A percentile compares a stretch with the other conserved stretches of the same genome.
Conservation (phyloP, 2,797 vertebrate species). For the Enoplosus armatus region DNA sequence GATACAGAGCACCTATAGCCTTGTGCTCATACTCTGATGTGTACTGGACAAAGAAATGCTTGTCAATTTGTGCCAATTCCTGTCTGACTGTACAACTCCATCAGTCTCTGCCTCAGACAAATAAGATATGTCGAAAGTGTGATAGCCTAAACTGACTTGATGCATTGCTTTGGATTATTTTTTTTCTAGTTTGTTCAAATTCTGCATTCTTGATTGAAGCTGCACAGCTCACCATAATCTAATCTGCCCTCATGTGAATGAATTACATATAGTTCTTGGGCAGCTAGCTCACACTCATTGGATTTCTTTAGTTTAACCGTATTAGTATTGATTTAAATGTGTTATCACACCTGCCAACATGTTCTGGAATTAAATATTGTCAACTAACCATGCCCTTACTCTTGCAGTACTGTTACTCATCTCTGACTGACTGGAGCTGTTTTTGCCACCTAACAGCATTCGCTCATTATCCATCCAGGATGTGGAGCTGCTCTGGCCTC, state of each 20-base stretch:
- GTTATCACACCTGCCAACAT: not conserved
- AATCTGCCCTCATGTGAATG: not conserved
- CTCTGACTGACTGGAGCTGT: slow-evolving; percentile 27
- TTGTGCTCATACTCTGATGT: not conserved
- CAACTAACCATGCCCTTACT: not conserved
- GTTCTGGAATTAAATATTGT: not conserved
- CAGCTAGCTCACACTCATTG: not conserved
- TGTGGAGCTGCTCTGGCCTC: slow-evolving; percentile 43
- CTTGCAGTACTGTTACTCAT: slow-evolving; percentile 13
- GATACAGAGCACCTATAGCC: not conserved
- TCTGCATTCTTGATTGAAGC: slow-evolving; percentile 16
- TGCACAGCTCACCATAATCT: slow-evolving; percentile 1
- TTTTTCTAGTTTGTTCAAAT: slow-evolving; percentile 8
- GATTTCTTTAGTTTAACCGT: too few species aligned
- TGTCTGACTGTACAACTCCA: not conserved
- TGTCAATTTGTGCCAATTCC: slow-evolving; percentile 5
- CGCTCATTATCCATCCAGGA: slow-evolving; percentile 53
- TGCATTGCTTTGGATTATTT: slow-evolving; percentile 7
- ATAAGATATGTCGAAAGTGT: not conserved
- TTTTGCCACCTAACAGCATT: slow-evolving; percentile 47
- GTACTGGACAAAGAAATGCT: slow-evolving; percentile 1
- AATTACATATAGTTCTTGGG: not conserved
- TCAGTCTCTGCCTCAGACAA: not conserved
- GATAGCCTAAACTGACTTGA: not conserved
- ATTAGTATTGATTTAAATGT: not conserved